phyloP scores from a whole-genome alignment of 2,113 vertebrate genomes.

The Thunnus thynnus region DNA sequence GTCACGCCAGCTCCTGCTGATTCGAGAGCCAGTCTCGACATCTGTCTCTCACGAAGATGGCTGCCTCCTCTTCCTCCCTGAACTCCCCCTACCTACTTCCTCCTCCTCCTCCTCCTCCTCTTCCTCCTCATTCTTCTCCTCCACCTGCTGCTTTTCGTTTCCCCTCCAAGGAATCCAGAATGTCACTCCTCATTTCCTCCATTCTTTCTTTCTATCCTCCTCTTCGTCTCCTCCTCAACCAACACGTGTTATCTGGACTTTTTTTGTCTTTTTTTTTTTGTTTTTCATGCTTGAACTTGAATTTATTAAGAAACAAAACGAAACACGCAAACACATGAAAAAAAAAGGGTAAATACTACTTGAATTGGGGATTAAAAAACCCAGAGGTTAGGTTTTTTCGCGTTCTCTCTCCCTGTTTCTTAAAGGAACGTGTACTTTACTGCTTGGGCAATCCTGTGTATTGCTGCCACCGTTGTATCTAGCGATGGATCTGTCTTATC shows the following conservation, averaged over 20 bases:
- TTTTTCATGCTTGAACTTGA: constrained; percentile 84
- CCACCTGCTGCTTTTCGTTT: constrained; percentile 69
- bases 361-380: constrained; percentile 84
- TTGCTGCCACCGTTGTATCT: constrained; percentile 82
- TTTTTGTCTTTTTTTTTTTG: constrained; percentile 81
- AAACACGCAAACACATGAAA: constrained; percentile 56
- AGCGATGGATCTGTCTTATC: constrained; percentile 75
- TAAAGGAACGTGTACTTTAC: constrained; percentile 90
- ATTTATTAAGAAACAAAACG: constrained; percentile 73
- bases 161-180: constrained; percentile 88
- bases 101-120: constrained; percentile 27
- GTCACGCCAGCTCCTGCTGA: constrained; percentile 65
- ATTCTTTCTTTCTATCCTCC: not conserved
- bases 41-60: constrained; percentile 57
- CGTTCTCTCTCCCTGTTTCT: constrained; percentile 90
- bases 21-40: constrained; percentile 48
- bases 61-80: constrained; percentile 30
- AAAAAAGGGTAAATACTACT: constrained; percentile 83
- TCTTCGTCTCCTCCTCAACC: constrained; percentile 23
- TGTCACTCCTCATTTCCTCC: constrained; percentile 68
- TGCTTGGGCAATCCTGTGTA: constrained; percentile 89
- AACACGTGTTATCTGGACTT: constrained; percentile 87
- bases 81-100: constrained; percentile 18
- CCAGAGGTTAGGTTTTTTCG: constrained; percentile 81
- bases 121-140: constrained; percentile 22